Evolutionary conservation across 2,113 vertebrate genomes (phyloP).

Genomic region (Nyctibius bracteatus): DNA sequence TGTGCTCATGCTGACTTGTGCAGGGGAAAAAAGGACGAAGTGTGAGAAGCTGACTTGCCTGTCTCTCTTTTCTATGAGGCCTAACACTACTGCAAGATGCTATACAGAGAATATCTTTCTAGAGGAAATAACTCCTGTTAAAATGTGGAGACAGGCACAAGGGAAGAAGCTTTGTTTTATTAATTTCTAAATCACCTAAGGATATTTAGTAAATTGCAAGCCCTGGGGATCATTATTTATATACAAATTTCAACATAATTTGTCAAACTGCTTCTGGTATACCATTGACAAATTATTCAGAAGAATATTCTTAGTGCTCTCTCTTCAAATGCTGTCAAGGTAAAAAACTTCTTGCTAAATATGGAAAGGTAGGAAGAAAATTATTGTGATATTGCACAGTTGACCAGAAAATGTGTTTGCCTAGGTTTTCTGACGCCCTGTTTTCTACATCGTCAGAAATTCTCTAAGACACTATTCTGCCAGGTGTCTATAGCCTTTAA

Average conservation of each 20-base stretch:
- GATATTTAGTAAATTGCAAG: neutral
- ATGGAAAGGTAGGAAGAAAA: neutral
- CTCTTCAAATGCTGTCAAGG: neutral
- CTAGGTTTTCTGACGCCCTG: neutral
- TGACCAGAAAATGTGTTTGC: neutral
- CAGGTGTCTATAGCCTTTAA: neutral
- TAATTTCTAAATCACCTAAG: neutral
- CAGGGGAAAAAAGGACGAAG: fast-evolving
- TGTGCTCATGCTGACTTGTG: neutral
- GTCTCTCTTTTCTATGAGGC: neutral
- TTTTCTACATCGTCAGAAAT: neutral
- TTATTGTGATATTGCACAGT: neutral
- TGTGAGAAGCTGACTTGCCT: neutral
- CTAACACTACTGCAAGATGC: neutral
- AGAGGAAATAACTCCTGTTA: neutral
- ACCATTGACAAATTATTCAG: neutral
- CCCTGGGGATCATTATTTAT: neutral
- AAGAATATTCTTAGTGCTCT: neutral
- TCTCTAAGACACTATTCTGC: neutral
- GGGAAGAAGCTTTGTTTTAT: neutral
- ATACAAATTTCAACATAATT: neutral
- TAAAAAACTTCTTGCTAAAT: neutral
- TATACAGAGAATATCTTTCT: neutral
- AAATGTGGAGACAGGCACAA: neutral
- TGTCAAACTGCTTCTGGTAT: neutral